Base-by-base conservation (phyloP, 2,888 invertebrate genomes). In the Deladenus siricidicola region DNA sequence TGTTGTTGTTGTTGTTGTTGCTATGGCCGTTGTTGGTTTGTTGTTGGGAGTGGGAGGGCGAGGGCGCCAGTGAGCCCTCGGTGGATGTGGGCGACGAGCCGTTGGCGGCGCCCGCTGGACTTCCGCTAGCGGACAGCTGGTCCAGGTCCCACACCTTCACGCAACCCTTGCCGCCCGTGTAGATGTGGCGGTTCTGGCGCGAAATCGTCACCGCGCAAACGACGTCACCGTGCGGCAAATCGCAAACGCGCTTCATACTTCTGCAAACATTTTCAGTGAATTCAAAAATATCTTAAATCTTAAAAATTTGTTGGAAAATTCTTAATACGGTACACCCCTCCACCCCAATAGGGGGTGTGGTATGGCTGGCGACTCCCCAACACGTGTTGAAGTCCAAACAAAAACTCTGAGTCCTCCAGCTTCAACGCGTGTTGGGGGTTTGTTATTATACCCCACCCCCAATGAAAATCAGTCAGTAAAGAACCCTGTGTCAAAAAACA, bases 171-270 rank as follows among this genome's bases (percentile, higher is more conserved):
- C 78, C 73, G 44, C 73, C 96, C 0, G 96, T 96, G 82, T 93
- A 96, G n/a, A 93, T 90, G 80, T 89, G 89, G 72, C 89, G 85
- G 66, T 88, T 87, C 63, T 88, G 86, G 79, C 86, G 89, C 60
- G 90, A 89, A 79, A 96, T 87, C 53, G 94, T 93, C 52, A 96
- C 94, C n/a, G 93, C 94, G 81, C 93, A 94, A 42, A 94, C 93
- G 47, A 94, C 93, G 81, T 94, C 94, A 6, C 94, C 94, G 81
- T 96, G 94, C 65, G 88, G 88, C 66, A 94, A 81, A 6, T 89
- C 89, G 79, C 89, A 89, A 72, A 90, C 88, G 79, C 88, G 88
- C 17, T 90, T 68, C 62, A 72, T 58, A 23, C 59, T 62, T 54
- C 68, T 70, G 26, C 4, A 50, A 50, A 28, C 21, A 23, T 24